phyloP scores from a whole-genome alignment of 2,888 invertebrate species.

The Hydrotaea diabolus region DNA sequence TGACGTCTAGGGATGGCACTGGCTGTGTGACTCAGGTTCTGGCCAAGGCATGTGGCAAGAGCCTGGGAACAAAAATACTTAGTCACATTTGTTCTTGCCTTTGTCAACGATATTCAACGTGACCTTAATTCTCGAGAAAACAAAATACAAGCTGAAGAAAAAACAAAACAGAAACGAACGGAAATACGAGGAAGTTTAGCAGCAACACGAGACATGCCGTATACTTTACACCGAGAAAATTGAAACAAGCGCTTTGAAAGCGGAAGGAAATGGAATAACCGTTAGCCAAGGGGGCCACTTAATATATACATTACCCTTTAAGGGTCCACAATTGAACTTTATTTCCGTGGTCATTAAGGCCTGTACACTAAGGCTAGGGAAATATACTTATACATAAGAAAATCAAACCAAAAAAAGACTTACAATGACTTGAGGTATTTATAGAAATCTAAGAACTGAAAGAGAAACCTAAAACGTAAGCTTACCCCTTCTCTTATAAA shows the following conservation, averaged over 20 bases:
- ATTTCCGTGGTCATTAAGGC: background rate
- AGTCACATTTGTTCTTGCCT: conserved; percentile 14
- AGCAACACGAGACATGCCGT: background rate
- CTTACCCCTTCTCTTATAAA: no score
- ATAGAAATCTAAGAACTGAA: no score
- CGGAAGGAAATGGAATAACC: background rate
- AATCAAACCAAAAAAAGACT: no score
- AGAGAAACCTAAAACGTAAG: no score
- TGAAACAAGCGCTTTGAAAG: background rate
- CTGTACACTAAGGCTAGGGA: no score
- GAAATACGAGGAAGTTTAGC: no score
- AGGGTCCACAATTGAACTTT: background rate
- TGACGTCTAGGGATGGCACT: no score
- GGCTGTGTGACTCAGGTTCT: no score
- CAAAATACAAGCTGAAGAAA: background rate
- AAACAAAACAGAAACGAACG: background rate
- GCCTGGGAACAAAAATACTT: background rate
- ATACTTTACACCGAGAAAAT: background rate
- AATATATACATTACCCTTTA: background rate
- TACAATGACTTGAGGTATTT: no score
- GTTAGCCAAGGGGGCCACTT: background rate
- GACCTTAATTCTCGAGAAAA: conserved; percentile 18
- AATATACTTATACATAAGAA: no score
- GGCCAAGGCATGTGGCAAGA: background rate
- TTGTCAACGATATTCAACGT: background rate